phyloP scores from a whole-genome alignment of 2,888 invertebrate genomes.

The Quadriops clusia region DNA sequence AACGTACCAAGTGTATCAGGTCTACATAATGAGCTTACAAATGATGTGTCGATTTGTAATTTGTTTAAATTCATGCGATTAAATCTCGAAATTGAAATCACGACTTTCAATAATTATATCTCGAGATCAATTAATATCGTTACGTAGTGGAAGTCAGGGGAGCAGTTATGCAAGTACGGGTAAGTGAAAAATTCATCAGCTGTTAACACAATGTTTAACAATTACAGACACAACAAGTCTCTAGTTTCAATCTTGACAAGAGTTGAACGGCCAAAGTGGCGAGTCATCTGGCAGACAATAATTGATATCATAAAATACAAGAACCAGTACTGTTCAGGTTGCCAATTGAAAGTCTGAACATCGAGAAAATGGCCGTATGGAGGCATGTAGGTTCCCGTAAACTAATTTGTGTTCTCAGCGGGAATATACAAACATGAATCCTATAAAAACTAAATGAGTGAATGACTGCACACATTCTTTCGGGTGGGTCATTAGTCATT shows the following conservation, averaged over 20 bases:
- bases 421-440: conserved; percentile 45
- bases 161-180: too few relatives aligned
- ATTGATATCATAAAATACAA: conserved; percentile 30
- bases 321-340: conserved; percentile 13
- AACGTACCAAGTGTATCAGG: too few relatives aligned
- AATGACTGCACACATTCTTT: conserved; percentile 49
- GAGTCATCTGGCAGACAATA: conserved; percentile 29
- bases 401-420: conserved; percentile 53
- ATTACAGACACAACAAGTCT: conserved; percentile 21
- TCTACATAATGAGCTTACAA: too few relatives aligned
- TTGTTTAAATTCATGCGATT: too few relatives aligned
- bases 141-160: too few relatives aligned
- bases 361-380: conserved; percentile 6
- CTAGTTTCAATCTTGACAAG: conserved; percentile 18
- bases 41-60: too few relatives aligned
- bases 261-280: conserved; percentile 16
- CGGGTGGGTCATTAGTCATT: conserved; percentile 36
- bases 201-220: conserved; percentile 22
- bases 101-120: too few relatives aligned
- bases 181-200: too few relatives aligned
- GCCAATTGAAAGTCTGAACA: conserved; percentile 16
- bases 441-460: conserved; percentile 44
- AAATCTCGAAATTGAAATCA: too few relatives aligned
- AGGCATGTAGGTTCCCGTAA: conserved; percentile 40
- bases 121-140: too few relatives aligned